These are phyloP conservation scores for Epinotia ramella DNA, from an alignment of 2,888 invertebrate species.

Conservation along the genomic window DNA sequence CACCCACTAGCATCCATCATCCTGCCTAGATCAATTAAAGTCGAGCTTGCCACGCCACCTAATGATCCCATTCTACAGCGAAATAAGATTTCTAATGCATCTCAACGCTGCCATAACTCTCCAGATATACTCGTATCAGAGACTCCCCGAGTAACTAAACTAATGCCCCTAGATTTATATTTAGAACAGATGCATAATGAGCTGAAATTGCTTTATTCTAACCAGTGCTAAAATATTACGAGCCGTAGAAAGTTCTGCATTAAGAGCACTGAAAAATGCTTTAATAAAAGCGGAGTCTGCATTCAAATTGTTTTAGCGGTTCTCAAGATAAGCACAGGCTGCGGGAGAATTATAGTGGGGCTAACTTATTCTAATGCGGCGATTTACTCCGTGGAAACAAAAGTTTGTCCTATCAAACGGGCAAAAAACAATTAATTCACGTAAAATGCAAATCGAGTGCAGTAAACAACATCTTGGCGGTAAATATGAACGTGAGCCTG, in stretches of 20 bases:
- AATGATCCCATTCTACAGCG: slow-evolving; percentile 53
- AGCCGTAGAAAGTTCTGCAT: slow-evolving; percentile 32
- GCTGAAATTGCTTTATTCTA: slow-evolving; percentile 30
- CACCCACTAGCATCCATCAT: slow-evolving; percentile 66
- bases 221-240: slow-evolving; percentile 37
- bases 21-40: slow-evolving; percentile 72
- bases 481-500: slow-evolving; percentile 71
- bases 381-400: slow-evolving; percentile 38
- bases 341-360: slow-evolving; percentile 41
- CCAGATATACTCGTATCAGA: slow-evolving; percentile 14
- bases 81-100: slow-evolving; percentile 56
- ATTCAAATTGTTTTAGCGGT: slow-evolving; percentile 43
- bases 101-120: slow-evolving; percentile 39
- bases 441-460: slow-evolving; percentile 66
- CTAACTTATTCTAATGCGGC: slow-evolving; percentile 44
- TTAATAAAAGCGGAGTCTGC: slow-evolving; percentile 43
- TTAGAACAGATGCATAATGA: slow-evolving; percentile 27
- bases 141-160: slow-evolving; percentile 19
- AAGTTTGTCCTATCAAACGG: slow-evolving; percentile 48
- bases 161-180: slow-evolving; percentile 38
- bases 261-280: slow-evolving; percentile 38
- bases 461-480: slow-evolving; percentile 64
- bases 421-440: slow-evolving; percentile 62
- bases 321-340: slow-evolving; percentile 40
- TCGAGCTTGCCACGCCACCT: slow-evolving; percentile 55